phyloP scores from a whole-genome alignment of 1,140 invertebrate genomes.

The Trissolcus basalis region DNA sequence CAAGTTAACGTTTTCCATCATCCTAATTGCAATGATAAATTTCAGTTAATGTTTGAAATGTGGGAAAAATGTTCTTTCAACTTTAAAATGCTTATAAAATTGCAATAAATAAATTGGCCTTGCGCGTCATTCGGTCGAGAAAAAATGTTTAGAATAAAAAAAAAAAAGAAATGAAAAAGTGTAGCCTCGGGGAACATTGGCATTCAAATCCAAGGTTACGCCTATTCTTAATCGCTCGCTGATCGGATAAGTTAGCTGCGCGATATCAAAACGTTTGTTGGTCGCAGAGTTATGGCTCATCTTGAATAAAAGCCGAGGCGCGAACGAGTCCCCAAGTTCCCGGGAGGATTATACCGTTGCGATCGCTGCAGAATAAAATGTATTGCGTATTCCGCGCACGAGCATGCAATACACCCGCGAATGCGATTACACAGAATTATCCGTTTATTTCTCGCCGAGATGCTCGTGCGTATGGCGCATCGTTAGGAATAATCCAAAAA shows the following conservation, averaged over 20 bases:
- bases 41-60: conserved; percentile 8
- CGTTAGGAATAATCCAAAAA: conserved; percentile 35
- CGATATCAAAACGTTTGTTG: conserved; percentile 37
- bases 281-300: conserved; percentile 51
- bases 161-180: background rate
- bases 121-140: no score
- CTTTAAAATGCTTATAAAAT: no score
- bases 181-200: conserved; percentile 24
- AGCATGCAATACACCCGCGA: conserved; percentile 25
- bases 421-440: conserved; percentile 58
- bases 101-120: no score
- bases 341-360: conserved; percentile 53
- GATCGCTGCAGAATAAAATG: conserved; percentile 38
- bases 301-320: conserved; percentile 47
- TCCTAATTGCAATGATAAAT: conserved; percentile 7
- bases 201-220: conserved; percentile 48
- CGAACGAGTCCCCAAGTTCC: conserved; percentile 28
- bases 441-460: conserved; percentile 55
- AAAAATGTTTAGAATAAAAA: conserved; percentile 2
- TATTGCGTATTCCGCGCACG: conserved; percentile 40
- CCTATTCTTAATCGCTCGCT: conserved; percentile 52
- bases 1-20: no score
- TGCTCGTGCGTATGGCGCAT: conserved; percentile 41
- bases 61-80: no score
- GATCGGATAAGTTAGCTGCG: conserved; percentile 50